Evolutionary conservation across 2,797 vertebrate genomes (phyloP).

Genomic region (Corythornis leucogaster): DNA sequence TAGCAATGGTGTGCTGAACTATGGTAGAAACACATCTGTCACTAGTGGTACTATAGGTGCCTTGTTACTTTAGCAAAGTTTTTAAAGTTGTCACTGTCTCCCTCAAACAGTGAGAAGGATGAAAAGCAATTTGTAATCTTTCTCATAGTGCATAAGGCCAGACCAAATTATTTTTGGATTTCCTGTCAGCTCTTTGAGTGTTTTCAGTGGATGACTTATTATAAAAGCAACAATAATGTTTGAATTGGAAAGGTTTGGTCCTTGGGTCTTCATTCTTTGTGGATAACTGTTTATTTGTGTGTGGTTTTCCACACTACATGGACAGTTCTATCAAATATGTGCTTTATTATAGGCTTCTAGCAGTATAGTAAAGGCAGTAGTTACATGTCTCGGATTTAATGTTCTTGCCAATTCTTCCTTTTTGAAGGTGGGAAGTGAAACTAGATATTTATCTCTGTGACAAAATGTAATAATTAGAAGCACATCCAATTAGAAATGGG

Average conservation of each 20-base stretch:
- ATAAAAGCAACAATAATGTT: constrained; percentile 80
- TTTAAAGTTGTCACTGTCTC: constrained; percentile 33
- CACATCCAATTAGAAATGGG: constrained; percentile 28
- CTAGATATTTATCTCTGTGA: constrained; percentile 27
- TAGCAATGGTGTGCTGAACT: neutral
- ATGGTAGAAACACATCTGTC: neutral
- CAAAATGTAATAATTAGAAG: constrained; percentile 39
- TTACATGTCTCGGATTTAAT: constrained; percentile 22
- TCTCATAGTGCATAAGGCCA: constrained; percentile 38
- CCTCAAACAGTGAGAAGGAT: neutral
- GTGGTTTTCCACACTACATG: constrained; percentile 75
- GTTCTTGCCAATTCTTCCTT: constrained; percentile 51
- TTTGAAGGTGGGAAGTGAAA: constrained; percentile 63
- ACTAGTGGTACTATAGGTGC: neutral
- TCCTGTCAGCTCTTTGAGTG: constrained; percentile 73
- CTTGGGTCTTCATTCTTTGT: constrained; percentile 73
- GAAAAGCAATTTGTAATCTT: constrained; percentile 45
- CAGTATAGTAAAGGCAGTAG: constrained; percentile 36
- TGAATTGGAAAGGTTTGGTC: constrained; percentile 73
- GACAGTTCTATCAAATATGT: constrained; percentile 77
- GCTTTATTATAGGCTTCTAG: constrained; percentile 72
- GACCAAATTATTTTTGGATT: constrained; percentile 77
- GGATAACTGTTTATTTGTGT: constrained; percentile 79
- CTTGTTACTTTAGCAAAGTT: neutral
- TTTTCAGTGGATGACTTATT: constrained; percentile 73